Evolutionary conservation across 64 coral and sea anemone species (phyloP), one percentile per base, ranked within the genome.

Genomic region (Acropora tenuis): DNA sequence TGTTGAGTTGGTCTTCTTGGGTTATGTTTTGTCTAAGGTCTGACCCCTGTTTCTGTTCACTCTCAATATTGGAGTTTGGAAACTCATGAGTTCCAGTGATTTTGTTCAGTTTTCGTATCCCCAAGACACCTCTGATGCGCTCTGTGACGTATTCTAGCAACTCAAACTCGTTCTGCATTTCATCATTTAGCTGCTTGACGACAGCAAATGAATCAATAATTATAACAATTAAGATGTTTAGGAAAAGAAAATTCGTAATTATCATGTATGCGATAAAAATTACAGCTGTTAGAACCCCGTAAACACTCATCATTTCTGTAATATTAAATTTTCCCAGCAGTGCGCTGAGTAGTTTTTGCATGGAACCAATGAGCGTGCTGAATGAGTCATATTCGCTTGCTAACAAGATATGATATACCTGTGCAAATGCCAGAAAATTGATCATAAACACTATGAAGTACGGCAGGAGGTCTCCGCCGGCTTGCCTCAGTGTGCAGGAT

Each of bases 91-190:
- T 30, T 30, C 58, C 59, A 90, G 60, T 15, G 16, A 49, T 17
- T 78, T 57, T 67, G 30, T 90, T 82, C 42, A 90, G 75, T 50
- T 67, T 89, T 9, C 92, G 77, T 74, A 94, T 87, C 3, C 95
- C 95, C 6, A 92, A 74, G 74, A 74, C 19, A 0, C 73, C 88
- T 80, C 82, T 94, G 8, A 97, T 47, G 8, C 79, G 61, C 17
- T 50, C 47, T 9, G 69, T 65, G 72, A 95, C 76, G 72, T 93
- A 98, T 17, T 98, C 96, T 13, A 98, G 19, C 41, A 99, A 48
- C 46, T 99, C 97, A 91, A 99, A 99, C 1, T 95, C 94, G 60
- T 99, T 99, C 55, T 80, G 66, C 91, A 89, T 83, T n/a, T 88
- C 11, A 40, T 93, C 83, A 15, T 93, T 93, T 41, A 50, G 47